phyloP scores from a whole-genome alignment of 2,113 vertebrate species.

The Prunella fulvescens region DNA sequence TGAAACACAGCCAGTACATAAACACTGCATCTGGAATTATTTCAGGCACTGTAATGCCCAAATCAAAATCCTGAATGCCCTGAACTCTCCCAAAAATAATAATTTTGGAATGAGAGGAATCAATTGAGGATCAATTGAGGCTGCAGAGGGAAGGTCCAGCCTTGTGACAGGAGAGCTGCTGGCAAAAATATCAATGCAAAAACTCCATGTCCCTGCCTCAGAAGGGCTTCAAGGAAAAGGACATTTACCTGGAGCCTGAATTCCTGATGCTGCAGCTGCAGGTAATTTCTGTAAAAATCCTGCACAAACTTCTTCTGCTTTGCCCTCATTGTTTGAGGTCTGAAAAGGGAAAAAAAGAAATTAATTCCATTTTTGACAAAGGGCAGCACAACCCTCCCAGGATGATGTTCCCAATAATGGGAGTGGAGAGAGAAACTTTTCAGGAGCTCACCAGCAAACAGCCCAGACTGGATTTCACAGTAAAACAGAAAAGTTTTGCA shows the following conservation, averaged over 20 bases:
- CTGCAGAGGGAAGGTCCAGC: neutral
- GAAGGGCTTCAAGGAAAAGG: neutral
- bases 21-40: neutral
- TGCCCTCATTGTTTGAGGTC: slow-evolving; percentile 35
- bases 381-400: neutral
- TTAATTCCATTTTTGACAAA: neutral
- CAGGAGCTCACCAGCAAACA: neutral
- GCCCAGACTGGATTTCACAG: neutral
- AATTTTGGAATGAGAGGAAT: neutral
- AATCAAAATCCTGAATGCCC: neutral
- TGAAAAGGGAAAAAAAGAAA: neutral
- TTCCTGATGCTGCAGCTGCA: neutral
- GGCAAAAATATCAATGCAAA: neutral
- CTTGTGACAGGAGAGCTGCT: neutral
- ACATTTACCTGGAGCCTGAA: slow-evolving; percentile 1
- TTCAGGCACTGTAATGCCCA: neutral
- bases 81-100: neutral
- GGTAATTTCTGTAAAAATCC: neutral
- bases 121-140: neutral
- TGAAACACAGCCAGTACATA: neutral
- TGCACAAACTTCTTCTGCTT: neutral
- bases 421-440: neutral
- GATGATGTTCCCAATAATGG: neutral
- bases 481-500: neutral
- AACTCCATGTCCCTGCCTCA: neutral